phyloP scores from a whole-genome alignment of 1,140 invertebrate species.

The Lepidurus couesii region DNA sequence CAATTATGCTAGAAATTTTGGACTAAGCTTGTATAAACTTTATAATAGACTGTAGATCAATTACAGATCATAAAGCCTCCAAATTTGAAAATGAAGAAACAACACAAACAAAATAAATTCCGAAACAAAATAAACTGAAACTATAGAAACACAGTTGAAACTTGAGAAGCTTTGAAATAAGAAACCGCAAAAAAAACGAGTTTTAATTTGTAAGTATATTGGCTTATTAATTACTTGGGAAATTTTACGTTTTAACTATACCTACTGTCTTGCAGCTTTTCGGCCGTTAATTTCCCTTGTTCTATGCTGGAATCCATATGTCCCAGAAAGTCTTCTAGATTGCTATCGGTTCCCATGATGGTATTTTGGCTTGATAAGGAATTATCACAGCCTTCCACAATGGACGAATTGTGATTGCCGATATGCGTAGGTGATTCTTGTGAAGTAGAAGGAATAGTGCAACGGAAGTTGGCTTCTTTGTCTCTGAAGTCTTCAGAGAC shows the following conservation, averaged over 20 bases:
- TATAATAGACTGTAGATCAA: too few species aligned
- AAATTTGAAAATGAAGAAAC: too few species aligned
- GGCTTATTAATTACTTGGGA: not conserved
- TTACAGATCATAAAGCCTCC: too few species aligned
- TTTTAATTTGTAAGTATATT: too few species aligned
- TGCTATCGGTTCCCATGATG: not conserved
- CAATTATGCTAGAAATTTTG: too few species aligned
- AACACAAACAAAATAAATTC: too few species aligned
- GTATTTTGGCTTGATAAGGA: not conserved
- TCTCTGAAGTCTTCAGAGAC: slow-evolving; percentile 47
- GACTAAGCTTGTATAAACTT: too few species aligned
- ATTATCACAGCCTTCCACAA: not conserved
- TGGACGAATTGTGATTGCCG: not conserved
- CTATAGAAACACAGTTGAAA: too few species aligned
- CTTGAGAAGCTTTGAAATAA: too few species aligned
- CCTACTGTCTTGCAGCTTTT: slow-evolving; percentile 2
- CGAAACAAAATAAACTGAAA: too few species aligned
- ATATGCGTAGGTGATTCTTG: slow-evolving; percentile 10
- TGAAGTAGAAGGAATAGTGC: not conserved
- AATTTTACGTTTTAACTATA: not conserved
- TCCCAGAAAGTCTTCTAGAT: not conserved
- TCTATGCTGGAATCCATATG: not conserved
- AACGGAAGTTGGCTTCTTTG: not conserved
- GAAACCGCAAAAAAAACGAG: too few species aligned
- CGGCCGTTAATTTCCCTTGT: not conserved